Conservation (phyloP, 2,113 vertebrate genomes). For the Aegotheles bennettii region DNA sequence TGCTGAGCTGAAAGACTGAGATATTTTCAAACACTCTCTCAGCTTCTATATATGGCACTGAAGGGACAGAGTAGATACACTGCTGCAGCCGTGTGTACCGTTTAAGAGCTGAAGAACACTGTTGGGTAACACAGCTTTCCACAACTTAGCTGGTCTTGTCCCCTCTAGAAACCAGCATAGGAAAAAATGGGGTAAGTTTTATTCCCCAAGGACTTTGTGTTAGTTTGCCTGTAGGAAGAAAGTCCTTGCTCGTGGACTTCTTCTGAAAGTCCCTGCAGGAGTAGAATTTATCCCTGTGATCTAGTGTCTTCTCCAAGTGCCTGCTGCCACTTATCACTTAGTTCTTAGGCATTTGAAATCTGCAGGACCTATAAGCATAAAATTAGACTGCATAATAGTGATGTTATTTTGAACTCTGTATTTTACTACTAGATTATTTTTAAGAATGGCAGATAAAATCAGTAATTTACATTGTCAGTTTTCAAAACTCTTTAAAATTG, state of each 20-base stretch:
- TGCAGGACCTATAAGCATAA: neutral
- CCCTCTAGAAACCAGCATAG: neutral
- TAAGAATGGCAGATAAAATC: neutral
- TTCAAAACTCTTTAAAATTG: neutral
- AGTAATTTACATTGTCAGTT: neutral
- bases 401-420: neutral
- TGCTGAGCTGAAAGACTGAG: neutral
- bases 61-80: neutral
- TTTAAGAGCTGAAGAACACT: neutral
- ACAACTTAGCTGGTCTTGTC: neutral
- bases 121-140: neutral
- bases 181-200: neutral
- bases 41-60: neutral
- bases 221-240: neutral
- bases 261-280: neutral
- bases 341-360: neutral
- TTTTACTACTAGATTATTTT: neutral
- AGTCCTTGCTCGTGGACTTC: neutral
- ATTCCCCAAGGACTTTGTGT: neutral
- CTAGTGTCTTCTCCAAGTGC: neutral
- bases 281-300: neutral
- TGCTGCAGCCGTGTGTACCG: neutral
- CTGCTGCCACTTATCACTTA: neutral
- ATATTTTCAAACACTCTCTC: neutral
- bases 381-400: neutral